These are phyloP conservation scores for Halichondria panicea DNA, from an alignment of 37 sponge, comb jelly and placozoan species.

Conservation along the genomic window DNA sequence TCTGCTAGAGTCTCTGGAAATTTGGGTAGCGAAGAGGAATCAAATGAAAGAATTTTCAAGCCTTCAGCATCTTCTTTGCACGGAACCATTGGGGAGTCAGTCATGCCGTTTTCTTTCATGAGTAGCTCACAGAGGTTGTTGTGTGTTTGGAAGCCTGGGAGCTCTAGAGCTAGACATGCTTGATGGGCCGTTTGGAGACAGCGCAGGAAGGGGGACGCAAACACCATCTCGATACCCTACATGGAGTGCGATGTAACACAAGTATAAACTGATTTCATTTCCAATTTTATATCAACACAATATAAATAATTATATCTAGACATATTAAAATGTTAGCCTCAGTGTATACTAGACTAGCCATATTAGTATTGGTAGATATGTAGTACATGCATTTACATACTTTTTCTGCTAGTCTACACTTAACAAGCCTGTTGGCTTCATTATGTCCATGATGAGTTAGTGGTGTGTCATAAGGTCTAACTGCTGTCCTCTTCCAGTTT, in stretches of 20 bases:
- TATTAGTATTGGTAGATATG: not conserved
- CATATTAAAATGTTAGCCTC: not conserved
- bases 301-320: not conserved
- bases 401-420: constrained; percentile 5
- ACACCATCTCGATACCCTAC: constrained; percentile 18
- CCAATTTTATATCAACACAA: not conserved
- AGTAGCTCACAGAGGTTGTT: constrained; percentile 28
- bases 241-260: not conserved
- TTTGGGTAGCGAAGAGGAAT: constrained; percentile 14
- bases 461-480: constrained; percentile 50
- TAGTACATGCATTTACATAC: not conserved
- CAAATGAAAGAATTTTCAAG: not conserved
- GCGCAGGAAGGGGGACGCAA: constrained; percentile 41
- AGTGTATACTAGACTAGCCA: not conserved
- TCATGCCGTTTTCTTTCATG: not conserved
- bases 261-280: not conserved
- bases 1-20: constrained; percentile 14
- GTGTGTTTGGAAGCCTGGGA: constrained; percentile 12
- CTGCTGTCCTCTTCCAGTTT: constrained; percentile 24
- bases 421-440: constrained; percentile 14
- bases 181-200: constrained; percentile 51
- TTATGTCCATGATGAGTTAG: constrained; percentile 10
- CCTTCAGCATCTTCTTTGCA: not conserved
- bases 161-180: not conserved
- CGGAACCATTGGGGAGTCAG: constrained; percentile 24